Evolutionary conservation across 2,888 invertebrate species (phyloP).

Genomic region (Stenodera caucasica): DNA sequence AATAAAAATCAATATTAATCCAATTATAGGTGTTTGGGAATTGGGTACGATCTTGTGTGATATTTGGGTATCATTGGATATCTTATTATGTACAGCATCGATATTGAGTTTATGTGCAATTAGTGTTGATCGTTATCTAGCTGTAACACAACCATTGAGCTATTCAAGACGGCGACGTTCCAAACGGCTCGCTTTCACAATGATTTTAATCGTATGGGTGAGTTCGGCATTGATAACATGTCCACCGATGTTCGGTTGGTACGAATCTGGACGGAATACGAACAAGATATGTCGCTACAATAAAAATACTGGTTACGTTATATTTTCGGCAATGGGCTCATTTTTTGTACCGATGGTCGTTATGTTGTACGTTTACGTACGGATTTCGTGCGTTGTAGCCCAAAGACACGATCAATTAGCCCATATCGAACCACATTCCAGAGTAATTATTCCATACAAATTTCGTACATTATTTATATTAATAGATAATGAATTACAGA

Average conservation of each 20-base stretch:
- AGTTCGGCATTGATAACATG: constrained; percentile 89
- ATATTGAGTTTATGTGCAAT: constrained; percentile 92
- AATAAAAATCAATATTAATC: neutral
- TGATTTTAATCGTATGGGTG: constrained; percentile 90
- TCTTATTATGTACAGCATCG: constrained; percentile 90
- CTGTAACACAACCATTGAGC: constrained; percentile 89
- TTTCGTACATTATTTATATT: no score
- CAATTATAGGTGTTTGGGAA: constrained; percentile 75
- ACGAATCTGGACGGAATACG: constrained; percentile 69
- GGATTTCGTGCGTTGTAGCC: constrained; percentile 84
- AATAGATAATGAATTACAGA: constrained; percentile 41
- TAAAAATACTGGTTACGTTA: constrained; percentile 91
- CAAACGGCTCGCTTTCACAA: constrained; percentile 78
- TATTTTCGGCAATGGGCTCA: constrained; percentile 93
- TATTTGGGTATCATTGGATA: constrained; percentile 91
- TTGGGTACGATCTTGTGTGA: constrained; percentile 87
- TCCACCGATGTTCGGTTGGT: constrained; percentile 93
- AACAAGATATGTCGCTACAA: constrained; percentile 81
- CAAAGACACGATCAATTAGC: constrained; percentile 75
- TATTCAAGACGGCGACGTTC: constrained; percentile 88
- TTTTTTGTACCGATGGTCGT: constrained; percentile 95
- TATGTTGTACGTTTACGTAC: constrained; percentile 92
- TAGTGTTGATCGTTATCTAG: constrained; percentile 87
- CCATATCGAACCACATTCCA: constrained; percentile 59
- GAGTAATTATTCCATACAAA: constrained; percentile 41